Base-by-base conservation (phyloP, 2,888 invertebrate genomes). In the Erebia ligea region DNA sequence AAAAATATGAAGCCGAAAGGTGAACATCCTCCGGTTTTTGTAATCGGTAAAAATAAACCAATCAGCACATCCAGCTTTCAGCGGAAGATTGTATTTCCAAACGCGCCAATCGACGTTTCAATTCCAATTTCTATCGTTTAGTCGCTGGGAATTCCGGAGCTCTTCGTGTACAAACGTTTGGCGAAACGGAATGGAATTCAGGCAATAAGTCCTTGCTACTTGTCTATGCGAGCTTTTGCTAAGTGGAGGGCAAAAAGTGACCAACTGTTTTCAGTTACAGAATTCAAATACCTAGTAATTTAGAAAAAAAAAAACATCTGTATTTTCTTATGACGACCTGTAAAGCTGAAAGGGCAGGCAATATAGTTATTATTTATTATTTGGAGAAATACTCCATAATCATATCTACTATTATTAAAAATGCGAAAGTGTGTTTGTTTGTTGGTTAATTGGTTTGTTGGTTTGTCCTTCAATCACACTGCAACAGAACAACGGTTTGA, bases 61-160 rank as follows among this genome's bases (percentile, higher is more conserved):
- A 48, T 62, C 21, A 11, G 19, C 2, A 64, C 34, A 64, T 64
- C 52, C 64, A 52, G 64, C 50, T 64, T 52, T 25, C 17, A 52
- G 48, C 48, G 67, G 64, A 64, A 67, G 59, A 67, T 58, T 34
- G 61, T 42, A 62, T 67, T 56, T 73, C 62, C 50, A 59, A 59
- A 52, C 59, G 54, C 57, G 66, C 67, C 50, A 59, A 71, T 52
- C 67, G 69, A 68, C 68, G 64, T 73, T 69, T 73, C 69, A 70
- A 67, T 68, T 71, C 59, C 71, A 69, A 69, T 73, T 75, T 71
- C 54, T 66, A 52, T 59, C 70, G 67, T 70, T 67, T 67, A 61
- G 65, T 61, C 65, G 64, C 34, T 48, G 70, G 73, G 61, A 68
- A 70, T 71, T 71, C 63, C 52, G 57, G 67, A 68, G 71, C 69